Conservation (phyloP, 2,888 invertebrate genomes). For the Keiferia lycopersicella region DNA sequence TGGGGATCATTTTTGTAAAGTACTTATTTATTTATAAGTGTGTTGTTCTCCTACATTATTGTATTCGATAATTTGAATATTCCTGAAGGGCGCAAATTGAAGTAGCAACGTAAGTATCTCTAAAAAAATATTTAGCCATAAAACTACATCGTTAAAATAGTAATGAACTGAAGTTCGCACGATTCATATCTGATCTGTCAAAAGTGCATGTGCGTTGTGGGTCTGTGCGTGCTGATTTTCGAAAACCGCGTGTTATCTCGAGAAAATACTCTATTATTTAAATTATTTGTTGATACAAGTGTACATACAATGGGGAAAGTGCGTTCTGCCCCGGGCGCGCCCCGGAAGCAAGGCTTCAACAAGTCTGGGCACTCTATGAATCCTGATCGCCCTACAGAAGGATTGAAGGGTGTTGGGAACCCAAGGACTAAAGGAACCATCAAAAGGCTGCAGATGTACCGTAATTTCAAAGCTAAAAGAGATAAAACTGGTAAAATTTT, state of each 20-base stretch:
- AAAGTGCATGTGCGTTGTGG: background rate
- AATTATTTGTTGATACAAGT: conserved; percentile 24
- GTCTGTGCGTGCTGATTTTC: background rate
- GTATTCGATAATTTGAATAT: background rate
- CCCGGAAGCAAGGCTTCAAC: conserved; percentile 92
- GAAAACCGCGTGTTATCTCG: conserved; percentile 28
- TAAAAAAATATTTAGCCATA: background rate
- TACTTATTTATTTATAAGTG: background rate
- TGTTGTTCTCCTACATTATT: background rate
- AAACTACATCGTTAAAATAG: no score
- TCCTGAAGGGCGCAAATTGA: background rate
- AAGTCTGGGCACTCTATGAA: conserved; percentile 97
- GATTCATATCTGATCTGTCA: background rate
- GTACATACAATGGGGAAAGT: conserved; percentile 86
- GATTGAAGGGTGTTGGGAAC: conserved; percentile 91
- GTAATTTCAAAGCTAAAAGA: conserved; percentile 97
- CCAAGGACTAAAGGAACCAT: conserved; percentile 96
- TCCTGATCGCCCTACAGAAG: conserved; percentile 90
- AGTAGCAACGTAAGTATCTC: background rate
- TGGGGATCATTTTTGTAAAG: background rate
- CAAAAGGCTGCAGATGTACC: conserved; percentile 98
- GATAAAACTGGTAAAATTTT: conserved; percentile 94
- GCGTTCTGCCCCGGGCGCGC: conserved; percentile 85
- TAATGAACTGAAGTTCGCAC: conserved; percentile 24
- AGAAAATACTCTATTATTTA: background rate